Evolutionary conservation across 2,797 vertebrate species (phyloP), one percentile per base, ranked within the genome.

Genomic region (Melanotaenia boesemani): DNA sequence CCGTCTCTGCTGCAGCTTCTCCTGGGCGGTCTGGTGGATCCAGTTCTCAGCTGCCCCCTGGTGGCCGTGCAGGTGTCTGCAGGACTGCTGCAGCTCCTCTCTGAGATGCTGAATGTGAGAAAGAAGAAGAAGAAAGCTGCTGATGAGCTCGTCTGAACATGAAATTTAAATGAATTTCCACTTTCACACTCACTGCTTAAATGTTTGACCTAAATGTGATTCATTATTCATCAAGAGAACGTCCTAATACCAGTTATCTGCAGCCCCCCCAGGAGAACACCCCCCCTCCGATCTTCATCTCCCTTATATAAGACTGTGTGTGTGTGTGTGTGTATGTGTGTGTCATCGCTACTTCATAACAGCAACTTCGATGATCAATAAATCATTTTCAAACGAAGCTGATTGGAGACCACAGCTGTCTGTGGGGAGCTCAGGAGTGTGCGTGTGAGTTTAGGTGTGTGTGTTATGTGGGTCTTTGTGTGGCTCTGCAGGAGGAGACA

Each of bases 281-380:
- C n/a, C n/a, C n/a, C n/a, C n/a, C n/a, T n/a, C n/a, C n/a, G n/a
- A n/a, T n/a, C n/a, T n/a, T n/a, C n/a, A n/a, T n/a, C n/a, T n/a
- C n/a, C n/a, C n/a, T n/a, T n/a, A n/a, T n/a, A n/a, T n/a, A n/a
- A n/a, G n/a, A n/a, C n/a, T n/a, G n/a, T n/a, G n/a, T n/a, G 44
- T 46, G 44, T 48, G 20, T 69, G 15, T 39, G 36, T 22, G n/a
- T n/a, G n/a, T n/a, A n/a, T n/a, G n/a, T n/a, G n/a, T n/a, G n/a
- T n/a, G n/a, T n/a, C n/a, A n/a, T 4, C 44, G 54, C 46, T 59
- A 74, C 66, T 79, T 79, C 71, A 83, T 77, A 66, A 75, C 55
- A 18, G 62, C 67, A 68, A 63, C 70, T 57, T 60, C 59, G 37
- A 36, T 79, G 22, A 83, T 86, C 80, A 77, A 86, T 88, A 86